A percentile compares a stretch with the other conserved stretches of the same genome.
phyloP scores from a whole-genome alignment of 2,113 vertebrate species.

The Edolisoma coerulescens region DNA sequence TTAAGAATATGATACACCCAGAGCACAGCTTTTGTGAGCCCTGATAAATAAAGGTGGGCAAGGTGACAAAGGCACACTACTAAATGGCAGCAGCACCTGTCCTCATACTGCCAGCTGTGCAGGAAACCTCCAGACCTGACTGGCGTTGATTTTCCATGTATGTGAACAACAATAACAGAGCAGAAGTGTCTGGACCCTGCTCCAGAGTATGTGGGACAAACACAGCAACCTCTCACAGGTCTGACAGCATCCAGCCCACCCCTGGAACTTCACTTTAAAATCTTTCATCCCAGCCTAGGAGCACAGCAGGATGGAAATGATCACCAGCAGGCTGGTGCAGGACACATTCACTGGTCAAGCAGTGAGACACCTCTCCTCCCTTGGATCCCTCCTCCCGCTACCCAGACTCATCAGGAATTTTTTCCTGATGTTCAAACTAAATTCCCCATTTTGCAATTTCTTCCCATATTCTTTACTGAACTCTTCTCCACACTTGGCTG shows the following conservation, averaged over 20 bases:
- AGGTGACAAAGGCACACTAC: not conserved
- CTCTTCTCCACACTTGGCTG: not conserved
- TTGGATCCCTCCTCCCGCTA: accelerated
- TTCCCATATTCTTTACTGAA: not conserved
- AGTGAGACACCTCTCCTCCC: not conserved
- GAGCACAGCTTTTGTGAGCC: not conserved
- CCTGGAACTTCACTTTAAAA: not conserved
- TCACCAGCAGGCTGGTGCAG: not conserved
- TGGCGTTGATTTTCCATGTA: not conserved
- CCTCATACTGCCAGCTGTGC: not conserved
- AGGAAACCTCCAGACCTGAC: not conserved
- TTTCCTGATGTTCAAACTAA: not conserved
- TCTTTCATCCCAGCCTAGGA: not conserved
- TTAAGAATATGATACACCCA: not conserved
- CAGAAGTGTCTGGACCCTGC: not conserved
- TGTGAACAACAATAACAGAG: not conserved
- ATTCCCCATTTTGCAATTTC: not conserved
- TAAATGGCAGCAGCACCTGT: not conserved
- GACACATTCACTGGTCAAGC: not conserved
- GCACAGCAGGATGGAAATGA: not conserved
- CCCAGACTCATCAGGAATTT: not conserved
- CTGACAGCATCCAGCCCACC: not conserved
- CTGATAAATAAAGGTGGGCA: not conserved
- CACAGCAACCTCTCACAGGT: not conserved
- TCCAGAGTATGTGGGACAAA: not conserved